Evolutionary conservation across 1,140 invertebrate species (phyloP), one percentile per base, ranked within the genome.

Genomic region (Drosophila insularis): DNA sequence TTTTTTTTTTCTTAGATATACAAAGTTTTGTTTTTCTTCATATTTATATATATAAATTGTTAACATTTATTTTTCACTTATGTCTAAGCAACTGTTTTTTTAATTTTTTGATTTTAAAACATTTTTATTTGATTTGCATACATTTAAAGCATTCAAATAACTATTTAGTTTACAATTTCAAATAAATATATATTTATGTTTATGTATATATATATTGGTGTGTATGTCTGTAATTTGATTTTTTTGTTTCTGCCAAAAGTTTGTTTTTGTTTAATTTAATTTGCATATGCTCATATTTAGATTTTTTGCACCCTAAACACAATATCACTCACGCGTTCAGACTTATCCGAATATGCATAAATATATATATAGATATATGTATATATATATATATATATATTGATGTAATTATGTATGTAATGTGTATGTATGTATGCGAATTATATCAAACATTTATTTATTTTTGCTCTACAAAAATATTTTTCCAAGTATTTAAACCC

Each of bases 261-360:
- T 63, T 64, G 75, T 68, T 71, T 68, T 69, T 75, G 64, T 58
- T 70, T 80, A 55, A 68, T 80, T 77, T 85, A 89, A 68, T 72
- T 68, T 69, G 43, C 43, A 63, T 55, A 31, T 76, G 43, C 43
- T 50, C 43, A 50, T 35, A 54, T 39, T 75, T 55, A 66, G 77
- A 55, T 65, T 65, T 80, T 77, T 85, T 87, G 85, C 90, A 91
- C 78, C 84, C 90, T 91, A 91, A 91, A 91, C 90, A 91, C 90
- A 91, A 81, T 91, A 91, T 91, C 90, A 91, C 90, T 91, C 90
- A 82, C 90, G 78, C 90, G 73, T 80, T 91, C 90, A 91, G 90
- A 91, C 90, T 91, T 91, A 91, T 91, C 87, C 84, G 90, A 91
- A 90, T 90, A 89, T 91, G 73, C 72, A 71, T 65, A 77, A 80